phyloP scores from a whole-genome alignment of 2,113 vertebrate genomes.

The Carassius carassius region DNA sequence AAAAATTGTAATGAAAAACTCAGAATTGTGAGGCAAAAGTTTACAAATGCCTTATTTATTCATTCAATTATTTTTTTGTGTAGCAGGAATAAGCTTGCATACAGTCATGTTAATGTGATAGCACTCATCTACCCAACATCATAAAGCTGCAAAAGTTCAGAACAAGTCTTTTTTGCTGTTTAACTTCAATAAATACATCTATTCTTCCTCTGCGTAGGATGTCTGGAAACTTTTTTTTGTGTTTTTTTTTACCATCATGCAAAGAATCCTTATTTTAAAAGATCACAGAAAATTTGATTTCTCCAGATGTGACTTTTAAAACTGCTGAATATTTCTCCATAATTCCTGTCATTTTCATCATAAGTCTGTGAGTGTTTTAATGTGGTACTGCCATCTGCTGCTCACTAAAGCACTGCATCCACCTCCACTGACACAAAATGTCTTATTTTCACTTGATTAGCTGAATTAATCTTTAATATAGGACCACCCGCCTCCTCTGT shows the following conservation, averaged over 20 bases:
- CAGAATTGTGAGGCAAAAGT: too few relatives aligned
- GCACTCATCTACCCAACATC: not conserved
- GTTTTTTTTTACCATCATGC: not conserved
- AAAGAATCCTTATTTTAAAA: not conserved
- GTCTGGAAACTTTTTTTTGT: not conserved
- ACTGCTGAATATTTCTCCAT: not conserved
- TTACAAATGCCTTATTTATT: too few relatives aligned
- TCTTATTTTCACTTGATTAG: conserved; percentile 4
- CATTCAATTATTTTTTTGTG: too few relatives aligned
- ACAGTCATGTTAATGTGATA: not conserved
- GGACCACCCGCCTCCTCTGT: conserved; percentile 39
- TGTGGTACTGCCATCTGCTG: conserved; percentile 42
- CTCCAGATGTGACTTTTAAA: not conserved
- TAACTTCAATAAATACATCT: not conserved
- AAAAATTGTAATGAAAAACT: too few relatives aligned
- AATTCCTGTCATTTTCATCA: not conserved
- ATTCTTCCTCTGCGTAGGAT: not conserved
- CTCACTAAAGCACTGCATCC: not conserved
- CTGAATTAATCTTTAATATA: conserved; percentile 25
- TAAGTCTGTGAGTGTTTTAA: not conserved
- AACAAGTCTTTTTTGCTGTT: not conserved
- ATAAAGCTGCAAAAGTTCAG: not conserved
- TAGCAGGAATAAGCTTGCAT: too few relatives aligned
- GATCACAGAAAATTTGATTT: not conserved
- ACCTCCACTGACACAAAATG: too few relatives aligned